A percentile compares a stretch with the other conserved stretches of the same genome.
These are phyloP conservation scores for Peribatodes rhomboidaria DNA, from an alignment of 2,888 invertebrate genomes.

Conservation along the genomic window DNA sequence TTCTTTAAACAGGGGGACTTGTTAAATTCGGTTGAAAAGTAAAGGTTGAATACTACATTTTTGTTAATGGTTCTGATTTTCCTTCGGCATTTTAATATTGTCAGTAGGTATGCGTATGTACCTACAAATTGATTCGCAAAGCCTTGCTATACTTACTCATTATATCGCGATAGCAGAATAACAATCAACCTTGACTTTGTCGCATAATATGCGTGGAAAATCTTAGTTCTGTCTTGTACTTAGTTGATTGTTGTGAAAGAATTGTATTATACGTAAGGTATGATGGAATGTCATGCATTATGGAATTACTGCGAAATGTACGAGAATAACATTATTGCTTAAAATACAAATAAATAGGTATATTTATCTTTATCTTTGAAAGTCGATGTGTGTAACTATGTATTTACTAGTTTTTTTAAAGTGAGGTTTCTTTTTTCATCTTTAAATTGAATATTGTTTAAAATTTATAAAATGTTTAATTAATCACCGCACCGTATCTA, in stretches of 20 bases:
- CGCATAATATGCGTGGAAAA: slow-evolving; percentile 26
- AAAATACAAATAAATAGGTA: not conserved
- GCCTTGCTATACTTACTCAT: slow-evolving; percentile 6
- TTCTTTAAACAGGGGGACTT: no score
- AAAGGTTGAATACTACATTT: no score
- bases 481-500: no score
- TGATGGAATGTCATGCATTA: slow-evolving; percentile 7
- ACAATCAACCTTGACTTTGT: slow-evolving; percentile 31
- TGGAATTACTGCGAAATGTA: slow-evolving; percentile 7
- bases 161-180: slow-evolving; percentile 14
- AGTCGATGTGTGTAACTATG: no score
- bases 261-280: slow-evolving; percentile 2
- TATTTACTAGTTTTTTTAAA: no score
- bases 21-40: no score
- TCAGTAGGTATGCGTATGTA: no score
- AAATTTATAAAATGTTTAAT: no score
- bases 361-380: no score
- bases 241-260: slow-evolving; percentile 18
- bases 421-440: no score
- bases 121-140: slow-evolving; percentile 14
- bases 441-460: no score
- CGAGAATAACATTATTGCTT: slow-evolving; percentile 1
- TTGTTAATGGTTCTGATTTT: no score
- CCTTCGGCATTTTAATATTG: slow-evolving; percentile 1
- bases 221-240: slow-evolving; percentile 12